Conservation (phyloP, 2,797 vertebrate genomes). For the Aplochiton taeniatus region DNA sequence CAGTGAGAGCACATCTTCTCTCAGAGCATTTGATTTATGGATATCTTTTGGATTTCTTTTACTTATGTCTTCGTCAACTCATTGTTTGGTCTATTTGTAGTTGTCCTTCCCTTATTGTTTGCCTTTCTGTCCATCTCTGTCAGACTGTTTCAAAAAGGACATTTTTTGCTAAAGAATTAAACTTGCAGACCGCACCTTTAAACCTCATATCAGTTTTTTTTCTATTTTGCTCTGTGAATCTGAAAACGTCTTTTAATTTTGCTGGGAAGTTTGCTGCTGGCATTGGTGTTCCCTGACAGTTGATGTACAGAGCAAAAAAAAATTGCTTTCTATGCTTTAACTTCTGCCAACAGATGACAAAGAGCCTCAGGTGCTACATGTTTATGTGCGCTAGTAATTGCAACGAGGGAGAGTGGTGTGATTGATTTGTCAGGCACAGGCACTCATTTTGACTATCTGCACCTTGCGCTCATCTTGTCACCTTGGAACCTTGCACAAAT, state of each 20-base stretch:
- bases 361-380: slow-evolving; percentile 36
- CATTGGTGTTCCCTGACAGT: slow-evolving; percentile 40
- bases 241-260: slow-evolving; percentile 17
- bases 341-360: slow-evolving; percentile 43
- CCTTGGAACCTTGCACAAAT: slow-evolving; percentile 26
- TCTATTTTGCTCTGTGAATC: slow-evolving; percentile 33
- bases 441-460: slow-evolving; percentile 47
- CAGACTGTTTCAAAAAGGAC: too few relatives aligned
- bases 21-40: too few relatives aligned
- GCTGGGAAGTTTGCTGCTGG: slow-evolving; percentile 25
- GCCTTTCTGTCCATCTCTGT: too few relatives aligned
- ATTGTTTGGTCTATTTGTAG: too few relatives aligned
- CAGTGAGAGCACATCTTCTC: too few relatives aligned
- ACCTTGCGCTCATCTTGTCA: slow-evolving; percentile 42
- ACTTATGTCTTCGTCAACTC: too few relatives aligned
- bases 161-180: too few relatives aligned
- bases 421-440: slow-evolving; percentile 53
- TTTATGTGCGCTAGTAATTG: slow-evolving; percentile 54
- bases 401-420: slow-evolving; percentile 46
- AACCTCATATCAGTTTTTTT: slow-evolving; percentile 25
- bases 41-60: too few relatives aligned
- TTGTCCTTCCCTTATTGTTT: too few relatives aligned
- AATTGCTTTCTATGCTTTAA: slow-evolving; percentile 22
- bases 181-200: background rate
- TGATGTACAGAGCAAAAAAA: slow-evolving; percentile 32